Evolutionary conservation across 2,113 vertebrate species (phyloP).

Genomic region (Alethe diademata): DNA sequence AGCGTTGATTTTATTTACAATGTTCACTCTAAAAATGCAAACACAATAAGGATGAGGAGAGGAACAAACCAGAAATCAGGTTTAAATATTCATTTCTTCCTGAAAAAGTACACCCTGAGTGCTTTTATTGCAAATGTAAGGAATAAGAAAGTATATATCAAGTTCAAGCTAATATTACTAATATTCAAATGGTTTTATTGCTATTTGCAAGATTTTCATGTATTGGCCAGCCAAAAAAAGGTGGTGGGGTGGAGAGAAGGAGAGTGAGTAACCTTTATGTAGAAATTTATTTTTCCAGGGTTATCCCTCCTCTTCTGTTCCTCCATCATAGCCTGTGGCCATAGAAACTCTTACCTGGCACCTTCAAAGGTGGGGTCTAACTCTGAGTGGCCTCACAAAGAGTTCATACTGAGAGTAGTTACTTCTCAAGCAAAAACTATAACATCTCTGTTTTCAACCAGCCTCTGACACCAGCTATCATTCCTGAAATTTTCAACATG

Average conservation of each 20-base stretch:
- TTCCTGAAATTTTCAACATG: background rate
- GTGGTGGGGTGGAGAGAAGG: background rate
- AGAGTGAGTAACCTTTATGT: background rate
- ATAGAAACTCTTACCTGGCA: background rate
- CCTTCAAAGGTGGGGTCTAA: background rate
- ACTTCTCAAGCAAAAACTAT: background rate
- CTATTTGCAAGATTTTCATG: background rate
- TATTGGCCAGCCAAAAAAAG: background rate
- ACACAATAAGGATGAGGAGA: background rate
- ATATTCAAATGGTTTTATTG: background rate
- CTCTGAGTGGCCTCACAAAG: conserved; percentile 4
- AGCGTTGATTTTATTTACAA: background rate
- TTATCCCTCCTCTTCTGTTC: background rate
- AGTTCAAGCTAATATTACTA: background rate
- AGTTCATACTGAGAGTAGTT: background rate
- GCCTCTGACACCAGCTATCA: background rate
- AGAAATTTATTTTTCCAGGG: background rate
- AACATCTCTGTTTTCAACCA: background rate
- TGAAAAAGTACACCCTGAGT: background rate
- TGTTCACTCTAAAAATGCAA: background rate
- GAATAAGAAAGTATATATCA: background rate
- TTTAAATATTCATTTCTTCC: background rate
- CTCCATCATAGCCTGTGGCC: background rate
- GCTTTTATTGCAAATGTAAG: background rate
- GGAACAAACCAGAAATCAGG: background rate